These are phyloP conservation scores for Caiman crocodilus DNA, from an alignment of 2,797 vertebrate genomes.

Conservation along the genomic window DNA sequence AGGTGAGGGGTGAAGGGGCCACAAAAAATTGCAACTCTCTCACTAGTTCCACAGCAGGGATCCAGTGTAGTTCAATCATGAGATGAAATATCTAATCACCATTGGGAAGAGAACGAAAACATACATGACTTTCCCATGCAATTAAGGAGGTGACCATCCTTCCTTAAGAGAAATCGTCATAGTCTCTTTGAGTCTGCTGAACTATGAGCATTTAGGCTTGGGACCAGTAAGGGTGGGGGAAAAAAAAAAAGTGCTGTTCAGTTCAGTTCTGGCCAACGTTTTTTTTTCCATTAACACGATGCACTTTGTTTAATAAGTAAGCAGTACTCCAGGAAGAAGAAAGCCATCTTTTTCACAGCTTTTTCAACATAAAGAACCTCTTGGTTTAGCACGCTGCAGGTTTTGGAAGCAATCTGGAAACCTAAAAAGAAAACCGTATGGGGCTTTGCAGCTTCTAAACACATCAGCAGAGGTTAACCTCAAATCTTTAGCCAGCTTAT, in stretches of 20 bases:
- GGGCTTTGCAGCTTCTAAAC: slow-evolving; percentile 37
- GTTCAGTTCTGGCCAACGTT: neutral
- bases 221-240: neutral
- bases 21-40: neutral
- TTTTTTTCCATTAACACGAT: neutral
- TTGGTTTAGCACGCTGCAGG: slow-evolving; percentile 25
- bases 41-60: neutral
- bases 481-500: neutral
- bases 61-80: neutral
- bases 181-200: neutral
- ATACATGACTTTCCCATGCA: neutral
- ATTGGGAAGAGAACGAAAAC: neutral
- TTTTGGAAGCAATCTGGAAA: slow-evolving; percentile 17
- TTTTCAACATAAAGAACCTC: slow-evolving; percentile 52
- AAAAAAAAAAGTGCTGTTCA: neutral
- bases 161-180: neutral
- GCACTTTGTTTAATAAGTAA: slow-evolving; percentile 24
- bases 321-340: neutral
- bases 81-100: neutral
- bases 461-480: slow-evolving; percentile 29
- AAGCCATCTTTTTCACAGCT: slow-evolving; percentile 33
- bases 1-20: accelerated
- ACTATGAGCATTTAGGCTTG: neutral
- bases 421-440: neutral
- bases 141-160: neutral